These are phyloP conservation scores for Pteronotus mesoamericanus DNA, from an alignment of 2,797 vertebrate species.

Conservation along the genomic window DNA sequence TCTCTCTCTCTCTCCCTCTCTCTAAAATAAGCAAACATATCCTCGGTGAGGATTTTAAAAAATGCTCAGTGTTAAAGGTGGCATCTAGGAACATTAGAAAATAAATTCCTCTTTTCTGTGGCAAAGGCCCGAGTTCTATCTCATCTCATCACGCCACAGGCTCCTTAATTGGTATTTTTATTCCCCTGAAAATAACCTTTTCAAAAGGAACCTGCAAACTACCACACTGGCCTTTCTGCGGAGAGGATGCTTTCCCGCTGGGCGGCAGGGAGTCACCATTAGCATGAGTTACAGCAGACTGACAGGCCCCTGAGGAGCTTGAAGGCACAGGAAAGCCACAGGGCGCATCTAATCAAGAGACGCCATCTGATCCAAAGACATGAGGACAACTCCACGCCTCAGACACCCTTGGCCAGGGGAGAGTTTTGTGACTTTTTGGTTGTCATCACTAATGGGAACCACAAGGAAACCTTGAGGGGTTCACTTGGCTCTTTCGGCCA, in stretches of 20 bases:
- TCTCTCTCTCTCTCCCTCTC: no score
- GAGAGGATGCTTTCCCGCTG: neutral
- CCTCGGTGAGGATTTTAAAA: neutral
- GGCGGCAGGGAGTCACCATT: neutral
- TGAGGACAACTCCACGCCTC: fast-evolving
- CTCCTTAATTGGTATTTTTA: constrained; percentile 27
- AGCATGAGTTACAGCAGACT: neutral
- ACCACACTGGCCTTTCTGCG: neutral
- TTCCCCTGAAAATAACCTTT: constrained; percentile 41
- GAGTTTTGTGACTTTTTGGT: neutral
- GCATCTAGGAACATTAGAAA: neutral
- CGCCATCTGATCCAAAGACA: no score
- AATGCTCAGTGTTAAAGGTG: neutral
- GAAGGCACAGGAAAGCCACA: neutral
- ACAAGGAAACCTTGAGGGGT: neutral
- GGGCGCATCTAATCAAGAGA: neutral
- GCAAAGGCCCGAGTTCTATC: neutral
- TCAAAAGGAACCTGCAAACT: constrained; percentile 7
- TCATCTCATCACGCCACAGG: neutral
- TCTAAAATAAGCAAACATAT: no score
- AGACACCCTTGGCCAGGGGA: neutral
- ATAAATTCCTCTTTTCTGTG: neutral
- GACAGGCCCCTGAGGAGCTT: neutral
- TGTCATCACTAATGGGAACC: neutral
- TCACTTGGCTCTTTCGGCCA: neutral